phyloP scores from a whole-genome alignment of 2,888 invertebrate species.

The Herminia tarsipennalis region DNA sequence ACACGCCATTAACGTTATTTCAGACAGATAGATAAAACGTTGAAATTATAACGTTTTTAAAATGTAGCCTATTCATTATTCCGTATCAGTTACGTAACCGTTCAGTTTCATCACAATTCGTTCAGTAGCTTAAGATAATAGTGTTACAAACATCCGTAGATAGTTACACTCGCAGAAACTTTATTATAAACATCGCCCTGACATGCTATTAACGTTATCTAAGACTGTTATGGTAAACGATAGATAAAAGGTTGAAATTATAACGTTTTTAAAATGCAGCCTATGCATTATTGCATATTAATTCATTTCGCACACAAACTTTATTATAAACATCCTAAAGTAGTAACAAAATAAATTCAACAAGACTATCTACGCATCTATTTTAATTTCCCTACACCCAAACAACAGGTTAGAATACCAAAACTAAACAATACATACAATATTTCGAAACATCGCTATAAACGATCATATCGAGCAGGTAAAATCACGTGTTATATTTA shows the following conservation, averaged over 20 bases:
- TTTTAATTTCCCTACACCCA: not conserved
- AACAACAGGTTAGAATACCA: not conserved
- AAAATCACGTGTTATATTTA: conserved; percentile 28
- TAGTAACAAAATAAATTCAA: not conserved
- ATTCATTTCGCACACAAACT: no score
- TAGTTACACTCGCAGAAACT: no score
- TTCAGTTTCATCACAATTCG: no score
- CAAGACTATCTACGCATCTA: not conserved
- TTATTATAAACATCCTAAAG: no score
- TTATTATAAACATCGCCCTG: no score
- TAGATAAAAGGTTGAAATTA: conserved; percentile 25
- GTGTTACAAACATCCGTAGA: no score
- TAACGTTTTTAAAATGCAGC: no score
- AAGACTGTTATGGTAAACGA: no score
- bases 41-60: conserved; percentile 33
- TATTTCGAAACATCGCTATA: not conserved
- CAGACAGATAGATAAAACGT: conserved; percentile 24
- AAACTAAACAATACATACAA: not conserved
- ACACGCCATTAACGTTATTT: conserved; percentile 26
- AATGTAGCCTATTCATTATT: no score
- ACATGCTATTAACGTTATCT: conserved; percentile 26
- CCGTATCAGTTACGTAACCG: no score
- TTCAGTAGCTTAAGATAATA: no score
- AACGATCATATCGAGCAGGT: conserved; percentile 8
- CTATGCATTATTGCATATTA: no score